Percentiles rank a stretch among this genome's conserved stretches.
phyloP scores from a whole-genome alignment of 2,797 vertebrate genomes.

The Propithecus perrieri region DNA sequence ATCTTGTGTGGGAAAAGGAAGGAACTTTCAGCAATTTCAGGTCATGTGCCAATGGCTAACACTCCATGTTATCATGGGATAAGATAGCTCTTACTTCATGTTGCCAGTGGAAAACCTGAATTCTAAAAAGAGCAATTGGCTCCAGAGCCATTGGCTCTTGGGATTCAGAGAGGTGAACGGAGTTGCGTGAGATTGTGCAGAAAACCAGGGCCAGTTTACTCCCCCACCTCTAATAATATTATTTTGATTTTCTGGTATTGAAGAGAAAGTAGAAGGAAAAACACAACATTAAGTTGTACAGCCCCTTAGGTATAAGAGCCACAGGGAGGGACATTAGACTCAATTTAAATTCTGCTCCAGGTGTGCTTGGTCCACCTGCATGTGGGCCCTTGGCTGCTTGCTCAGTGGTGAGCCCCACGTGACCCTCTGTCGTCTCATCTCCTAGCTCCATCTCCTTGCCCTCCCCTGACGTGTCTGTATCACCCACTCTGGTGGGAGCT shows the following conservation, averaged over 20 bases:
- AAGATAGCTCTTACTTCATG: background rate
- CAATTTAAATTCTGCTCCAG: background rate
- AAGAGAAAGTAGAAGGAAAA: background rate
- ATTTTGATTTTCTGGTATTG: constrained; percentile 32
- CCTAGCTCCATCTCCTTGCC: background rate
- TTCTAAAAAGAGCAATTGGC: background rate
- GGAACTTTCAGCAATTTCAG: background rate
- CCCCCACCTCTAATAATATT: background rate
- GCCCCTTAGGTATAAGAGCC: background rate
- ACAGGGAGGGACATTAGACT: background rate
- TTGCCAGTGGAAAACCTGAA: background rate
- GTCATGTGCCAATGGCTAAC: background rate
- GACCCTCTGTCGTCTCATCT: background rate
- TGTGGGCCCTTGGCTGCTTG: background rate
- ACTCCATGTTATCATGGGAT: background rate
- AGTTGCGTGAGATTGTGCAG: background rate
- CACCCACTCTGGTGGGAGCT: background rate
- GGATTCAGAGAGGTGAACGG: background rate
- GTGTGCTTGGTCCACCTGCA: background rate
- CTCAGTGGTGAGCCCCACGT: background rate
- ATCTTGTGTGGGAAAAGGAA: background rate
- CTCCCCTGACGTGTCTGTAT: background rate
- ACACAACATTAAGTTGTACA: too few species aligned
- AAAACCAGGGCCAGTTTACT: background rate
- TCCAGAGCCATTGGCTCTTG: background rate